phyloP scores from a whole-genome alignment of 2,113 vertebrate species.

The Callocephalon fimbriatum region DNA sequence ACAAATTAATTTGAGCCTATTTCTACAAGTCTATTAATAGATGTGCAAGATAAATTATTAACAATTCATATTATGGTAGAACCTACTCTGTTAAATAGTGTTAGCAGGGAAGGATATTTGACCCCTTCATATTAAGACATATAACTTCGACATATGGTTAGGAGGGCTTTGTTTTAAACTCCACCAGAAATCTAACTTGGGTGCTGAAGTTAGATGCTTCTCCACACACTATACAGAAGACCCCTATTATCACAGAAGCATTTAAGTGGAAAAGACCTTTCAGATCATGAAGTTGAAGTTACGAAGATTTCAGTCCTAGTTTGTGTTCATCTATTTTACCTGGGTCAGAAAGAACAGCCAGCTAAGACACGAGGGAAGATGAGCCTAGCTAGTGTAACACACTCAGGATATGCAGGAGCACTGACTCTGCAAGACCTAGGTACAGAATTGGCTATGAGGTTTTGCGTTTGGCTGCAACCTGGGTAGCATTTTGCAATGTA shows the following conservation, averaged over 20 bases:
- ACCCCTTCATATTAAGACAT: background rate
- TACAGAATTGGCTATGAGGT: no score
- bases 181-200: background rate
- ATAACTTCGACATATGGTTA: background rate
- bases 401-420: background rate
- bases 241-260: background rate
- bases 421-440: background rate
- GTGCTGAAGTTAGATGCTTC: background rate
- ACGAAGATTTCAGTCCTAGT: background rate
- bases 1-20: background rate
- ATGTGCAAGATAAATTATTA: background rate
- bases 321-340: background rate
- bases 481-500: background rate
- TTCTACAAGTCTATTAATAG: background rate
- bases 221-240: background rate
- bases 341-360: background rate
- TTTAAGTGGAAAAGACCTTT: background rate
- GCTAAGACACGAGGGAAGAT: background rate
- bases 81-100: background rate
- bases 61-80: background rate
- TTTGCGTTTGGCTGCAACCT: background rate
- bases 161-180: background rate
- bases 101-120: background rate
- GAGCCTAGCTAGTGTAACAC: background rate
- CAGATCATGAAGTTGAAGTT: background rate